Base-by-base conservation (phyloP, 1,140 invertebrate species). In the Pectinophora gossypiella region DNA sequence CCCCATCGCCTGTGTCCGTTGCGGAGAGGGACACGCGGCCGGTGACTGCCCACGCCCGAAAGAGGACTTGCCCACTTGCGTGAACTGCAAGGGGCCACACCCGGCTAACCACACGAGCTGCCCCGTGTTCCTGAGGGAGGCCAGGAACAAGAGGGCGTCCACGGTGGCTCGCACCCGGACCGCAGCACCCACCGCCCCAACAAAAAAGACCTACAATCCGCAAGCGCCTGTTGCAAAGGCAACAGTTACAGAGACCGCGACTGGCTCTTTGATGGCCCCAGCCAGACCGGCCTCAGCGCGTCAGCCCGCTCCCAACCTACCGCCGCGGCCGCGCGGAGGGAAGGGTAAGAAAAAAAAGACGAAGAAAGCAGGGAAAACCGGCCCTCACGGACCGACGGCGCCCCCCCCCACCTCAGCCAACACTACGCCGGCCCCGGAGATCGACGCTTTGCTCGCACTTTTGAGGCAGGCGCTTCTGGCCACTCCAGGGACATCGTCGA, bases 1-100 rank as follows among this genome's bases (percentile, higher is more conserved):
- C 0, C 52, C 48, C 0, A 36, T 12, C 3, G 12, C 10, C 1
- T 63, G 61, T 21, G 49, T 59, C 0, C 27, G 38, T n/a, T 60
- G 52, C 52, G 57, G 23, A 13, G 57, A 40, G 9, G 7, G n/a
- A n/a, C n/a, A n/a, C n/a, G 1, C 55, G 9, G 55, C 55, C 2
- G 2, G 7, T 2, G 19, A 58, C 0, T 65, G 62, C 52, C 40
- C 36, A 0, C 10, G 58, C 0, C 55, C 58, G 0, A 9, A 21
- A 7, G 45, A 43, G 16, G 36, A 61, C 1, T 50, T 48, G 0
- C 22, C 53, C 6, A 61, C 59, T 0, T 65, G 63, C 38, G 53
- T 51, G 0, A 65, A 65, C 50, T 65, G 62, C 38, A 48, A 49
- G 1, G 59, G 59, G 0, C 32, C 51, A 1, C 63, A 65, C 44